Base-by-base conservation (phyloP, 2,888 invertebrate genomes). In the Conistra vaccinii region DNA sequence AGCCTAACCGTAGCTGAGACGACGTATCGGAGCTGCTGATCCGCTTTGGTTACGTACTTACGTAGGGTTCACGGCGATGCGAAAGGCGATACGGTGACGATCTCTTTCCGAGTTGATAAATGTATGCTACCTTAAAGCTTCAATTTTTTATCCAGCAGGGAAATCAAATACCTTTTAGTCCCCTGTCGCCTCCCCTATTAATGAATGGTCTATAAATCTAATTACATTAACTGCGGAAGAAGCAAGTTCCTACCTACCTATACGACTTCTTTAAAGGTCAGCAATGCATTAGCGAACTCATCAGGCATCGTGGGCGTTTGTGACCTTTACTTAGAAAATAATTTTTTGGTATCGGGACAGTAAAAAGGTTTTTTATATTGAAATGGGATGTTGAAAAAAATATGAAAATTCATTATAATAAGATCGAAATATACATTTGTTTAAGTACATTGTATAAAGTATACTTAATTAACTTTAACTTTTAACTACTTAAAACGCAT, bases 121-220 rank as follows among this genome's bases (percentile, higher is more conserved):
- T n/a, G n/a, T n/a, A n/a, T n/a, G n/a, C n/a, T n/a, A n/a, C n/a
- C n/a, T n/a, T n/a, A n/a, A n/a, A n/a, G n/a, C n/a, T n/a, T n/a
- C n/a, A n/a, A n/a, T n/a, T n/a, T n/a, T n/a, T n/a, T n/a, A n/a
- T n/a, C n/a, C n/a, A n/a, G n/a, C n/a, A 32, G 48, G 32, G 29
- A 66, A 66, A 66, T 66, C n/a, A 66, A 51, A 51, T 51, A 32
- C n/a, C 32, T 69, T 42, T 61, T 45, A 62, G 48, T 20, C n/a
- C 9, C 7, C 39, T 29, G 26, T 42, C 39, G 17, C 42, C 23
- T 70, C 17, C 39, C 20, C 4, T 65, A 10, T 69, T 39, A 29
- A 51, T 39, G 14, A 35, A 53, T 23, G n/a, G 53, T 17, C n/a
- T 45, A 20, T 48, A 29, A 26, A 57, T 35, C 55, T 55, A 67